These are phyloP conservation scores for Machimus rusticus DNA, from an alignment of 2,888 invertebrate genomes.

Conservation along the genomic window DNA sequence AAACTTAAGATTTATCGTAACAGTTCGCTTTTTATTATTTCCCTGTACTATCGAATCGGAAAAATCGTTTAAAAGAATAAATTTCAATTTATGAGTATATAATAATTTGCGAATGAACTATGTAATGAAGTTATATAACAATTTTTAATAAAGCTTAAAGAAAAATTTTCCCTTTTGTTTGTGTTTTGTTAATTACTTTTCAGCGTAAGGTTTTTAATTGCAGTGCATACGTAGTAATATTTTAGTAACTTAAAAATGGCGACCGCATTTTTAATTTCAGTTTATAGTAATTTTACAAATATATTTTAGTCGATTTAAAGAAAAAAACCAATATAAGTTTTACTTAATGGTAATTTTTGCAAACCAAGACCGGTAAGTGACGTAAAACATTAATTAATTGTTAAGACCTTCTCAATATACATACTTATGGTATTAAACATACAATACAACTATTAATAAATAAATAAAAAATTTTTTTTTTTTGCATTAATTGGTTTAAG, in stretches of 20 bases:
- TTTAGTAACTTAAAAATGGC: too few relatives aligned
- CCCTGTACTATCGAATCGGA: neutral
- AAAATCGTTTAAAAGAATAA: neutral
- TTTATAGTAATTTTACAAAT: too few relatives aligned
- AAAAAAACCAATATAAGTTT: too few relatives aligned
- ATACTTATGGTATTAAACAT: too few relatives aligned
- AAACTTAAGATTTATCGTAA: neutral
- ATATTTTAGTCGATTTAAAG: too few relatives aligned
- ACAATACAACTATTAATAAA: too few relatives aligned
- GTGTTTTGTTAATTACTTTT: neutral
- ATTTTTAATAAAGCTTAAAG: neutral
- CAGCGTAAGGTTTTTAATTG: neutral
- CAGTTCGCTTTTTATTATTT: neutral
- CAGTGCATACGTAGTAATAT: neutral
- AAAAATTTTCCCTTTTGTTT: neutral
- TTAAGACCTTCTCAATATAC: neutral
- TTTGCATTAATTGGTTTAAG: too few relatives aligned
- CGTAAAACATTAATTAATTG: neutral
- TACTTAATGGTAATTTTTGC: too few relatives aligned
- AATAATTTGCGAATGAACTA: neutral
- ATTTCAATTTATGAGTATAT: neutral
- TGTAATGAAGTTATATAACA: neutral
- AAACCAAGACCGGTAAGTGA: neutral
- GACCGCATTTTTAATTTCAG: too few relatives aligned
- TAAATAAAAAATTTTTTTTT: too few relatives aligned